Conservation (phyloP, 2,797 vertebrate genomes). For the Characodon lateralis region DNA sequence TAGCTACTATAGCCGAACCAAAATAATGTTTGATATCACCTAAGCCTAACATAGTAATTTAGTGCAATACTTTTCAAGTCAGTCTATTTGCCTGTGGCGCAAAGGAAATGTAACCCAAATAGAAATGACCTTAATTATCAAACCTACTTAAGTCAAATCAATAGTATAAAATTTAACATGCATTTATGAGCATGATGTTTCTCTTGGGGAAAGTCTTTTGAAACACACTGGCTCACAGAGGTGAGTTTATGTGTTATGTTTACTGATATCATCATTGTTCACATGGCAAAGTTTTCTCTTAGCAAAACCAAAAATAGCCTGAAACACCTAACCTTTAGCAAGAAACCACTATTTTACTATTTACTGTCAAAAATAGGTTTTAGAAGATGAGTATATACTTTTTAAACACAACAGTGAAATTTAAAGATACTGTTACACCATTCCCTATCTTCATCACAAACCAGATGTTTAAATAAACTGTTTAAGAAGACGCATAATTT, state of each 20-base stretch:
- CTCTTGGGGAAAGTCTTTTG: neutral
- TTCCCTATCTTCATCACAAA: neutral
- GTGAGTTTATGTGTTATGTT: neutral
- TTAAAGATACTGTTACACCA: neutral
- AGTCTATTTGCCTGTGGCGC: neutral
- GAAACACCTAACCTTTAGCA: neutral
- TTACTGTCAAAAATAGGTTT: neutral
- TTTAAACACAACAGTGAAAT: neutral
- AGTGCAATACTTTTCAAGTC: neutral
- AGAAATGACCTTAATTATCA: conserved; percentile 3
- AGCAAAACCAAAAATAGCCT: neutral
- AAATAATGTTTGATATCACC: neutral
- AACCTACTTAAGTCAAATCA: conserved; percentile 3
- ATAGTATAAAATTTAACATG: neutral
- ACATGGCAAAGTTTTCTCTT: neutral
- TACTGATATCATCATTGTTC: neutral
- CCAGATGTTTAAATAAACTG: neutral
- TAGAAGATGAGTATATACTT: neutral
- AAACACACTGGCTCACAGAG: neutral
- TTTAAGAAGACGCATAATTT: neutral
- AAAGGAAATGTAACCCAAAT: conserved; percentile 1
- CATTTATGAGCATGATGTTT: neutral
- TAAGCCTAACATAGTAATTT: neutral
- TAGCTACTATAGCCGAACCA: neutral
- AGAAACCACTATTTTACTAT: neutral